phyloP scores from a whole-genome alignment of 2,888 invertebrate species.

The Drosophila infuscata region DNA sequence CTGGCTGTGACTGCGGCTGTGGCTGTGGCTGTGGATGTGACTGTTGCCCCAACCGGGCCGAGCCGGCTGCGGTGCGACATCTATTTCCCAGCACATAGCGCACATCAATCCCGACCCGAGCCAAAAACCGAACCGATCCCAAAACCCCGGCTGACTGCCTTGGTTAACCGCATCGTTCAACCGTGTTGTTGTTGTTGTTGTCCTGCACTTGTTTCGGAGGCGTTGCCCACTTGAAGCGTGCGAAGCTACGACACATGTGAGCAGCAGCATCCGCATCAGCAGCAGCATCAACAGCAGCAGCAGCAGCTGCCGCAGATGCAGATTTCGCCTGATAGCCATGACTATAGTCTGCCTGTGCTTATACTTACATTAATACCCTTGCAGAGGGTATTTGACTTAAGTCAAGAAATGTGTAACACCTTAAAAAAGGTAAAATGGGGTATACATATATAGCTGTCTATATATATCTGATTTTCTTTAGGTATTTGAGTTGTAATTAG shows the following conservation, averaged over 20 bases:
- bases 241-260: slow-evolving; percentile 52
- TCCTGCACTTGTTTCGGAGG: slow-evolving; percentile 67
- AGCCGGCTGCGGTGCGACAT: slow-evolving; percentile 19
- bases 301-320: slow-evolving; percentile 53
- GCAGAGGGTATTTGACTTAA: background rate
- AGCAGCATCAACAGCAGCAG: slow-evolving; percentile 19
- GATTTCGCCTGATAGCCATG: slow-evolving; percentile 48
- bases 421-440: background rate
- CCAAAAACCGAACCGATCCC: slow-evolving; percentile 41
- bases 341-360: slow-evolving; percentile 21
- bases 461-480: background rate
- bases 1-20: slow-evolving; percentile 39
- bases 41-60: slow-evolving; percentile 13
- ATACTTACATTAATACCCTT: slow-evolving; percentile 16
- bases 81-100: slow-evolving; percentile 59
- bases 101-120: slow-evolving; percentile 59
- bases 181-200: slow-evolving; percentile 20
- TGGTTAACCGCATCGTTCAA: slow-evolving; percentile 61
- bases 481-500: too few relatives aligned
- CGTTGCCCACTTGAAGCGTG: slow-evolving; percentile 66
- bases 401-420: background rate
- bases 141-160: slow-evolving; percentile 53
- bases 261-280: slow-evolving; percentile 45
- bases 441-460: background rate
- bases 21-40: slow-evolving; percentile 31